Percentiles rank a stretch among this genome's conserved stretches.
These are phyloP conservation scores for Prunella strophiata DNA, from an alignment of 2,797 vertebrate species.

Conservation along the genomic window DNA sequence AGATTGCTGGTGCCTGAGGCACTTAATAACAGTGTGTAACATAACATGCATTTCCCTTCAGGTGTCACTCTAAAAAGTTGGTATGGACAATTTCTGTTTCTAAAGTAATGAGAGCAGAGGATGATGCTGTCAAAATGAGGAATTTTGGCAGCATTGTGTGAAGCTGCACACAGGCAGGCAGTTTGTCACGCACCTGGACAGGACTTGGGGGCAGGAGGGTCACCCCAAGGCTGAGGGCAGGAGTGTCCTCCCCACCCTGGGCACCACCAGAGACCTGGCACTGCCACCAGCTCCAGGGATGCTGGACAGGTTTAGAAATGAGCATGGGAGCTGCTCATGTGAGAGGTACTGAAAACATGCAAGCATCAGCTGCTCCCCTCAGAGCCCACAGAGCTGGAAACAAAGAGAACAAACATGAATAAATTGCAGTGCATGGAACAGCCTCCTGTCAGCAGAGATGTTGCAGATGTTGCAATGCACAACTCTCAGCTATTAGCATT, in stretches of 20 bases:
- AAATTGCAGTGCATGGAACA: neutral
- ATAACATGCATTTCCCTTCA: conserved; percentile 1
- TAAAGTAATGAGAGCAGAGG: neutral
- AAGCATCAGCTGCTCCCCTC: accelerated
- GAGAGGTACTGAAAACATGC: neutral
- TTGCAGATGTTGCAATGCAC: neutral
- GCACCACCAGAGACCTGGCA: accelerated
- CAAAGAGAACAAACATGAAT: neutral
- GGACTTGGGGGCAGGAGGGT: neutral
- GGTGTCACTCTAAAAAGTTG: neutral
- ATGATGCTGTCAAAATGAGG: neutral
- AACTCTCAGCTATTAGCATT: neutral
- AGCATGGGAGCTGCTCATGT: accelerated
- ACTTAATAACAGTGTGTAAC: neutral
- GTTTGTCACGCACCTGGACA: accelerated
- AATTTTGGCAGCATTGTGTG: neutral
- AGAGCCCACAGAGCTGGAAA: neutral
- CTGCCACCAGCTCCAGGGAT: neutral
- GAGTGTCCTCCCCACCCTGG: neutral
- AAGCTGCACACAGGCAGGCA: neutral
- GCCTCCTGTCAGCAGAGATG: neutral
- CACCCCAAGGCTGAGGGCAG: neutral
- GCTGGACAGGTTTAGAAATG: neutral
- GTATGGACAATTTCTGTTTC: neutral
- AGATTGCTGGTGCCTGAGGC: conserved; percentile 13